Conservation (phyloP, 2,113 vertebrate species). For the Nipponia nippon region DNA sequence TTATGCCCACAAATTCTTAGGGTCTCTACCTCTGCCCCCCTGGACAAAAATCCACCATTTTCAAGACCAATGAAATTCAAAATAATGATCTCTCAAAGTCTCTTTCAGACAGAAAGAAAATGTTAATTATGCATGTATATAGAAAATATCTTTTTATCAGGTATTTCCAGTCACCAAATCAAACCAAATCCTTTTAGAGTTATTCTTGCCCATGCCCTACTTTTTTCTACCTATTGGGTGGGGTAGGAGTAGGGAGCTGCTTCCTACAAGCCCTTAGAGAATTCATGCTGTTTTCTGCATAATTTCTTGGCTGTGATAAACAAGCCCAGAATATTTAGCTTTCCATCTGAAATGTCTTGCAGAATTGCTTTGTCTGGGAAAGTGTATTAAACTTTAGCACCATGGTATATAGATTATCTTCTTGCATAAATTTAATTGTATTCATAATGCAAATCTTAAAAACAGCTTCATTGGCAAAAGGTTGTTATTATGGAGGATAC, state of each 20-base stretch:
- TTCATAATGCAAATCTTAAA: neutral
- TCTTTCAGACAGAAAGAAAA: neutral
- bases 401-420: neutral
- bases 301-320: neutral
- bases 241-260: neutral
- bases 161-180: neutral
- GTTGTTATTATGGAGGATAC: neutral
- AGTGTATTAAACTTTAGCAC: neutral
- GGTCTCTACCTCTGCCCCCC: neutral
- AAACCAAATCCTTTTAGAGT: neutral
- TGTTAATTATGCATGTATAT: neutral
- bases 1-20: neutral
- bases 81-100: neutral
- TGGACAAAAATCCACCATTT: neutral
- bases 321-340: neutral
- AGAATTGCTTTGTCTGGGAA: neutral
- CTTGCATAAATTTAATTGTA: neutral
- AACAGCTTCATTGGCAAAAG: neutral
- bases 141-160: neutral
- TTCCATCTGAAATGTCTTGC: neutral
- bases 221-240: neutral
- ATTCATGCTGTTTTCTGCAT: neutral
- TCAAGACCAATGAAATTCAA: neutral
- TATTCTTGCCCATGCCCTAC: neutral
- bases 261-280: neutral